Conservation (phyloP, 2,113 vertebrate genomes). For the Neogale vison region DNA sequence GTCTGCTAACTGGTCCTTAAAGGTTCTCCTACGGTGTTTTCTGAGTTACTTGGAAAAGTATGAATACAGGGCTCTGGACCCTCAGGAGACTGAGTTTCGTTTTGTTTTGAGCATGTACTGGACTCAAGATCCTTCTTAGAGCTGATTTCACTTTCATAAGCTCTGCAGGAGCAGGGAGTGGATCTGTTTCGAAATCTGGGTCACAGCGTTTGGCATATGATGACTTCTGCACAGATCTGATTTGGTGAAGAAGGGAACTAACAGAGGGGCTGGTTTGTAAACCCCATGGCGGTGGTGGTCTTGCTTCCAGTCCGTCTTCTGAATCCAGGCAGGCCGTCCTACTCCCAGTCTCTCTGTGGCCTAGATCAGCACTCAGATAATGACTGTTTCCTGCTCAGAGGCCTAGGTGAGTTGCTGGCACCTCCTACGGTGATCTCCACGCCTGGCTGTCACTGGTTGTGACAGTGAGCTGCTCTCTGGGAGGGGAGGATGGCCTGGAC, state of each 20-base stretch:
- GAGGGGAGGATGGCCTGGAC: rapidly evolving
- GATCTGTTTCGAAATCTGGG: background rate
- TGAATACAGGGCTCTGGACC: rapidly evolving
- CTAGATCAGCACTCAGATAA: background rate
- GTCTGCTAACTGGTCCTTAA: rapidly evolving
- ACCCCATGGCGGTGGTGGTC: rapidly evolving
- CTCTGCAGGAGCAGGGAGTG: rapidly evolving
- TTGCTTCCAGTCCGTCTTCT: background rate
- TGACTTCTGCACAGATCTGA: rapidly evolving
- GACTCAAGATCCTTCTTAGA: background rate
- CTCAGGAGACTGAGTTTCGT: background rate
- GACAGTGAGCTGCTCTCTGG: rapidly evolving
- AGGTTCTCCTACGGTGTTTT: rapidly evolving
- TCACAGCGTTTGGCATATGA: rapidly evolving
- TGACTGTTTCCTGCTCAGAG: background rate
- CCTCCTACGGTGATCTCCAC: too few species aligned
- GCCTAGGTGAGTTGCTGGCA: background rate
- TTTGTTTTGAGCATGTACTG: rapidly evolving
- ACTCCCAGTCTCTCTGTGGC: background rate
- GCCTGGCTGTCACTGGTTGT: background rate
- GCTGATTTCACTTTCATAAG: background rate
- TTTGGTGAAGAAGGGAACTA: background rate
- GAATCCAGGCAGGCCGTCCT: rapidly evolving
- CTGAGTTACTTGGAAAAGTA: background rate
- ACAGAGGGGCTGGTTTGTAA: background rate